phyloP scores from a whole-genome alignment of 2,888 invertebrate genomes.

The Drosophila testacea region DNA sequence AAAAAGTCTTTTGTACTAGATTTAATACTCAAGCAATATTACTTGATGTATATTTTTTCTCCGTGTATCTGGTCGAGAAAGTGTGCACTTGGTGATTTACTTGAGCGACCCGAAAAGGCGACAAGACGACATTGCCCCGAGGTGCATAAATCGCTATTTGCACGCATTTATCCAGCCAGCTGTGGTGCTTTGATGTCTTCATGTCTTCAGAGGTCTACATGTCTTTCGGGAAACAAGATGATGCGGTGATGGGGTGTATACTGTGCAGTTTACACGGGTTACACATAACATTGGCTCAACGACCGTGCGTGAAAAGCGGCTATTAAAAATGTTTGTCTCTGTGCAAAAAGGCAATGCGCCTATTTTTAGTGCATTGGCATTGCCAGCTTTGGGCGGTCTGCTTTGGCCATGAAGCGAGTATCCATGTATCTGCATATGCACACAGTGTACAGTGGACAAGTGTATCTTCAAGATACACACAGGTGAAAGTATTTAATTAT shows the following conservation, averaged over 20 bases:
- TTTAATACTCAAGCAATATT: not conserved
- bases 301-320: slow-evolving; percentile 73
- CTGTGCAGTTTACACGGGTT: slow-evolving; percentile 4
- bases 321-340: slow-evolving; percentile 63
- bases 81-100: slow-evolving; percentile 44
- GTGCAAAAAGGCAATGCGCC: slow-evolving; percentile 70
- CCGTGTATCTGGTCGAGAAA: slow-evolving; percentile 36
- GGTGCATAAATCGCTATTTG: slow-evolving; percentile 68
- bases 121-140: slow-evolving; percentile 56
- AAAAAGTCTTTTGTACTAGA: not conserved
- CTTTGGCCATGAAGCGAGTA: slow-evolving; percentile 4
- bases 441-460: slow-evolving; percentile 9
- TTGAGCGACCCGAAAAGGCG: slow-evolving; percentile 45
- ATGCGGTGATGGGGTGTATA: not conserved
- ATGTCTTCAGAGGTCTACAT: slow-evolving; percentile 30
- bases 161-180: slow-evolving; percentile 59
- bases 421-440: slow-evolving; percentile 17
- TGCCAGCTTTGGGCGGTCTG: slow-evolving; percentile 51
- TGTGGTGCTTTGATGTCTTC: slow-evolving; percentile 57
- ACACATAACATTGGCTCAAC: slow-evolving; percentile 39
- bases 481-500: slow-evolving; percentile 80
- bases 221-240: not conserved
- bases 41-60: not conserved
- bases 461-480: slow-evolving; percentile 18
- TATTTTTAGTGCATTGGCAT: slow-evolving; percentile 78